Evolutionary conservation across 2,797 vertebrate species (phyloP), one percentile per base, ranked within the genome.

Genomic region (Champsocephalus gunnari): DNA sequence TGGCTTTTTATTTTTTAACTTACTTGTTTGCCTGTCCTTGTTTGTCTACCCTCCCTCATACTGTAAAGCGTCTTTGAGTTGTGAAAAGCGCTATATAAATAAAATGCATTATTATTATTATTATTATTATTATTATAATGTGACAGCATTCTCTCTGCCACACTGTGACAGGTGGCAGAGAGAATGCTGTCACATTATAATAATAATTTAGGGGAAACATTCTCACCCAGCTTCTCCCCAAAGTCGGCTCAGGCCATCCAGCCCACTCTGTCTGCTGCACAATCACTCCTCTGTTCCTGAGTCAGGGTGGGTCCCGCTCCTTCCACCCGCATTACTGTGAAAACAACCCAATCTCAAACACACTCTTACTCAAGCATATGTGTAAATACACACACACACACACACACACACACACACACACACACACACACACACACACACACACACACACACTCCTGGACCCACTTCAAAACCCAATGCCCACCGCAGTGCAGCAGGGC

Each of bases 301-400:
- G 83, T 87, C 77, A 77, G 91, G 91, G 92, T 89, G 91, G 91
- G 91, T 92, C 89, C 70, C 2, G 10, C 87, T 88, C 82, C 89
- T 86, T 91, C 84, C 90, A 85, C 79, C 90, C 83, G 12, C 89
- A 88, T 76, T 85, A 86, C 90, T 92, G 84, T 90, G 88, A 93
- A 94, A 94, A 95, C 92, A 94, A 90, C 87, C 88, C 83, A 89
- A 92, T 91, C 91, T 93, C 90, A 92, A 91, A 89, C 80, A 87
- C 89, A 85, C 90, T 88, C 81, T 84, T 68, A 77, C 81, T 89
- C 81, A 85, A 73, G 84, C 87, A 83, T 83, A 83, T 73, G 73
- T n/a, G n/a, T n/a, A 89, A 87, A 78, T 86, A 87, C 57, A 81
- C 81, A 86, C 87, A 79, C 83, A 72, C 71, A 73, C 79, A 71